phyloP scores from a whole-genome alignment of 2,888 invertebrate genomes.

The Himalopsyche japonica region DNA sequence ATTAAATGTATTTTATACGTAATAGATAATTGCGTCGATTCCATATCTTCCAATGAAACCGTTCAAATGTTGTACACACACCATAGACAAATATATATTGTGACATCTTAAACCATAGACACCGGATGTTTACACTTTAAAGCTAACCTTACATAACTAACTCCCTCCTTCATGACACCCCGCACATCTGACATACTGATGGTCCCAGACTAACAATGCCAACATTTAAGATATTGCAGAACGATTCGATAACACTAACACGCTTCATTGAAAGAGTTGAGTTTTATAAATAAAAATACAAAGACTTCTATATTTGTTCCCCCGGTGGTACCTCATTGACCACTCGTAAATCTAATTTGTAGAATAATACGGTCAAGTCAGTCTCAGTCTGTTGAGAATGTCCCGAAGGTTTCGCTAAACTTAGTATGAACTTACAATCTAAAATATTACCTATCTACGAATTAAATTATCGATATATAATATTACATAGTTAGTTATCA shows the following conservation, averaged over 20 bases:
- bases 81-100: not conserved
- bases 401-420: constrained; percentile 7
- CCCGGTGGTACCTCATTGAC: not conserved
- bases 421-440: constrained; percentile 4
- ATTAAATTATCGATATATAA: constrained; percentile 13
- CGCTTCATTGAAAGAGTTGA: not conserved
- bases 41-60: constrained; percentile 8
- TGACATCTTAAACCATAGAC: constrained; percentile 9
- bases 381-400: constrained; percentile 30
- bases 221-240: not conserved
- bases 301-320: not conserved
- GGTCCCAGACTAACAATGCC: not conserved
- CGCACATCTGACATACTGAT: not conserved
- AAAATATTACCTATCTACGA: constrained; percentile 11
- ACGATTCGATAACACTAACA: not conserved
- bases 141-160: not conserved
- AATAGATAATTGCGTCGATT: constrained; percentile 6
- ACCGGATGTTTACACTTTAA: constrained; percentile 11
- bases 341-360: not conserved
- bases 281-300: not conserved
- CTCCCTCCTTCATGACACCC: not conserved
- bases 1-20: not conserved
- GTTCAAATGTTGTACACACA: not conserved
- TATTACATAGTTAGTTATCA: constrained; percentile 27
- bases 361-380: constrained; percentile 35